Evolutionary conservation across 2,888 invertebrate genomes (phyloP), one percentile per base, ranked within the genome.

Genomic region (Aphrophora alni): DNA sequence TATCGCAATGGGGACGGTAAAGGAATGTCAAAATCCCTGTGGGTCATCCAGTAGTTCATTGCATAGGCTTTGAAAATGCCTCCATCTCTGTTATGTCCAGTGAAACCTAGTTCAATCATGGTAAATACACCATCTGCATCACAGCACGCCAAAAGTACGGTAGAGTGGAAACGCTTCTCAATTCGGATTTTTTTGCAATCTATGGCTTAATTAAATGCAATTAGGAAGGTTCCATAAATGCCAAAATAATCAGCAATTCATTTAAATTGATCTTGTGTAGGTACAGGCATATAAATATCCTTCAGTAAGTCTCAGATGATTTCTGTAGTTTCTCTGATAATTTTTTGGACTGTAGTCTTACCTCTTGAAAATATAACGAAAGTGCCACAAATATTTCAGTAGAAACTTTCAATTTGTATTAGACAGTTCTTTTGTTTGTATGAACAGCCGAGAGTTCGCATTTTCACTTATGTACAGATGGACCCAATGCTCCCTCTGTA

Each of bases 141-240:
- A 33, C 33, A 33, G 33, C 84, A 84, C 27, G 83, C 86, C 83
- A 86, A 27, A 78, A 87, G 82, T 24, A 87, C 85, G 25, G 85
- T 85, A 4, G 86, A 86, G 81, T 86, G 85, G 75, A 84, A 80
- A 84, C 10, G 12, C 82, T 85, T 85, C 80, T 86, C 79, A 59
- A 86, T 85, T 72, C 84, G 59, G 21, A 86, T 81, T 78, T 86
- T 86, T 78, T 85, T 86, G 7, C 74, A 26, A 25, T 74, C 74
- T 3, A 74, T 8, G 28, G 74, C 74, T n/a, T n/a, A n/a, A n/a
- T 14, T 21, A 26, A 33, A 74, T 74, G 74, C 74, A 74, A n/a
- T 74, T 74, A 14, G 85, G 85, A 33, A 86, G 27, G 80, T 86
- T 85, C 85, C 86, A 86, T 44, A 85, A 51, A 74, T 28, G 27